These are phyloP conservation scores for Eilema depressum DNA, from an alignment of 2,888 invertebrate species.

Conservation along the genomic window DNA sequence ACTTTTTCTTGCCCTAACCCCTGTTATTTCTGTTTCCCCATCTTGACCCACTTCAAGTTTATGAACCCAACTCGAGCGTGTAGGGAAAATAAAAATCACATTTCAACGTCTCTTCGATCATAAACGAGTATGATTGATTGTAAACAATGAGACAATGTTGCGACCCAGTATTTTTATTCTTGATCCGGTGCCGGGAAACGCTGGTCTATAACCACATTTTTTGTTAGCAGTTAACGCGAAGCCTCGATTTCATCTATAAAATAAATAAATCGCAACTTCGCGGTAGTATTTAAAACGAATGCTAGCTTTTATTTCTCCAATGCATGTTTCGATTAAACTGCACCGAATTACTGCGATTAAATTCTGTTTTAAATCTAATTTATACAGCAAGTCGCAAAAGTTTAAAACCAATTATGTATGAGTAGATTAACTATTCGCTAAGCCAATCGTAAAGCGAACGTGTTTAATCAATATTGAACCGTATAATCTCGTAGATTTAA, in stretches of 20 bases:
- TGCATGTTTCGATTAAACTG: neutral
- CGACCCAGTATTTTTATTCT: neutral
- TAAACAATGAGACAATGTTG: neutral
- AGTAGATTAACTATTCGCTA: slow-evolving; percentile 1
- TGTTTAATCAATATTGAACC: neutral
- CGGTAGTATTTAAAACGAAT: neutral
- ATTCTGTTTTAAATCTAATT: slow-evolving; percentile 2
- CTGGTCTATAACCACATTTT: neutral
- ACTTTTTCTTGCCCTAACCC: neutral
- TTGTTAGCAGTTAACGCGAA: neutral
- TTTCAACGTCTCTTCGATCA: neutral
- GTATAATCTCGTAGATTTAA: neutral
- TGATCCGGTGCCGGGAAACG: too few species aligned
- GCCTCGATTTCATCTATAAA: neutral
- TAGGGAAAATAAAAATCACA: neutral
- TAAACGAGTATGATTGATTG: neutral
- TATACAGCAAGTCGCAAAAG: neutral
- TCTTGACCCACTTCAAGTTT: neutral
- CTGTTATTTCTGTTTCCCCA: neutral
- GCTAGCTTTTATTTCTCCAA: neutral
- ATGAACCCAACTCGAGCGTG: neutral
- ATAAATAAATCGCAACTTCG: neutral
- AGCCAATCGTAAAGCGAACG: neutral
- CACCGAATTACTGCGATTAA: slow-evolving; percentile 2
- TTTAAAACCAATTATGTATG: neutral